phyloP scores from a whole-genome alignment of 2,113 vertebrate genomes.

The Albula glossodonta region DNA sequence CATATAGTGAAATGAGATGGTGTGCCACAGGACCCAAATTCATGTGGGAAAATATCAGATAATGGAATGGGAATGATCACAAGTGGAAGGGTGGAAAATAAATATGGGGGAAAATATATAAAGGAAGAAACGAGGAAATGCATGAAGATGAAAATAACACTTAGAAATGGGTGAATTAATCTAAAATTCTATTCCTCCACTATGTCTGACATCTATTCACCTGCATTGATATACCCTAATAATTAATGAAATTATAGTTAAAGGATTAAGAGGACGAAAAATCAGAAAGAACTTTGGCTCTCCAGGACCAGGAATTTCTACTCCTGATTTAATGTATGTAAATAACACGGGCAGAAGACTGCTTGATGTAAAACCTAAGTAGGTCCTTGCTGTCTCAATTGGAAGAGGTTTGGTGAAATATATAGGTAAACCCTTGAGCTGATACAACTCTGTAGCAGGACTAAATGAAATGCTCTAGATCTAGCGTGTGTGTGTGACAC shows the following conservation, averaged over 20 bases:
- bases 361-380: no score
- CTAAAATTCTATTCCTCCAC: no score
- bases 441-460: not conserved
- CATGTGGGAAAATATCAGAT: not conserved
- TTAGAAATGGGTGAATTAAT: not conserved
- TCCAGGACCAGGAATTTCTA: no score
- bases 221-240: no score
- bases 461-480: conserved; percentile 5
- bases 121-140: not conserved
- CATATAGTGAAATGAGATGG: conserved; percentile 1
- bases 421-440: not conserved
- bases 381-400: not conserved
- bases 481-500: conserved; percentile 13
- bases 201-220: no score
- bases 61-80: conserved; percentile 5
- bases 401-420: not conserved
- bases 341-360: no score
- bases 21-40: not conserved
- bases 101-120: not conserved
- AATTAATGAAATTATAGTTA: no score
- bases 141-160: not conserved
- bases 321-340: no score
- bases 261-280: no score
- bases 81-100: not conserved
- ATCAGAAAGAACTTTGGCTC: no score